Base-by-base conservation (phyloP, 2,888 invertebrate genomes). In the Malthinus flaveolus region DNA sequence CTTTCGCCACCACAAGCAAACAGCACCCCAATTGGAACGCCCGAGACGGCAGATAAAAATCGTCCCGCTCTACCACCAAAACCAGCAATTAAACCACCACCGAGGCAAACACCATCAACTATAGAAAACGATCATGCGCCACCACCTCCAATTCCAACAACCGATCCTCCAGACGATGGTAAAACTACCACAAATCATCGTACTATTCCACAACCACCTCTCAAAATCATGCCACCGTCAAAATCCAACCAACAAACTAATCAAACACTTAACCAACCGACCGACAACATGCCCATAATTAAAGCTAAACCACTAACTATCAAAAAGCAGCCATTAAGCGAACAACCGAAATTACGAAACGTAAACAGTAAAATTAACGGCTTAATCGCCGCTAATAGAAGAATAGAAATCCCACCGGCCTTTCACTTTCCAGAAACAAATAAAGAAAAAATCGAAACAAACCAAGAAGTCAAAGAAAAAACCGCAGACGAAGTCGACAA, bases 21-120 rank as follows among this genome's bases (percentile, higher is more conserved):
- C 64, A 85, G 85, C 70, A 85, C 86, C 1, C 85, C 85, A 2
- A 67, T 83, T 34, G 79, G 81, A 3, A 84, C 83, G 7, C 84
- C 85, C 5, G 75, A 77, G 36, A 81, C 81, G 57, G 65, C 79
- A 5, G 84, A 85, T 68, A 85, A 84, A 72, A 81, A 80, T 35
- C 89, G 91, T 75, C 92, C 92, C 1, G 91, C 92, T 1, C 76
- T 92, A 75, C 92, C 91, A 60, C 91, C 91, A 7, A 95, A 94
- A 80, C 95, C 94, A 46, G 85, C 86, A 11, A 83, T 88, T 48
- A 86, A 83, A 63, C 83, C 84, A 10, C 83, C 84, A 1, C 83
- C 84, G 0, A 74, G 84, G 56, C 83, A 82, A 71, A 79, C 76
- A 6, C 76, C 75, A 63, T 60, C 70, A 15, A 15, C 61, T 9